These are phyloP conservation scores for Meiosimyza platycephala DNA, from an alignment of 2,888 invertebrate species.

Conservation along the genomic window DNA sequence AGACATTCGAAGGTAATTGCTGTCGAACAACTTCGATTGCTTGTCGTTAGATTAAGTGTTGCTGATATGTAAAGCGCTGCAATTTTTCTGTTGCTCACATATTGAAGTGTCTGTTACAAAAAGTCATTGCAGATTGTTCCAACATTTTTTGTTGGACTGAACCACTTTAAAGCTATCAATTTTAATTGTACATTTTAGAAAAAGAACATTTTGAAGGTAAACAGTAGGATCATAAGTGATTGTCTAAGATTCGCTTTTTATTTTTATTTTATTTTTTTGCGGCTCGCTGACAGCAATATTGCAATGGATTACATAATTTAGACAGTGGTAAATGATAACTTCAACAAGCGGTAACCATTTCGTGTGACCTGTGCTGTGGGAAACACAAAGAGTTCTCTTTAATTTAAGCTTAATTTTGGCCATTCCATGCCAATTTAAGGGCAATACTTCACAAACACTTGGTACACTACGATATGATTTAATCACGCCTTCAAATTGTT, in stretches of 20 bases:
- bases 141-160: neutral
- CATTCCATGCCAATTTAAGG: neutral
- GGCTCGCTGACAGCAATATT: neutral
- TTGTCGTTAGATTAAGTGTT: neutral
- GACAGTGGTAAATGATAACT: conserved; percentile 11
- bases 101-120: neutral
- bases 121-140: neutral
- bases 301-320: conserved; percentile 11
- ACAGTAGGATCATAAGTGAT: too few species aligned
- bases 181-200: conserved; percentile 25
- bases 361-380: conserved; percentile 18
- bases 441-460: neutral
- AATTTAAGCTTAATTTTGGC: neutral
- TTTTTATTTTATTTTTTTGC: too few species aligned
- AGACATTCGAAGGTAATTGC: conserved; percentile 27
- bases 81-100: conserved; percentile 22
- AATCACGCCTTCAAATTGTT: conserved; percentile 33
- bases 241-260: too few species aligned
- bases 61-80: conserved; percentile 27
- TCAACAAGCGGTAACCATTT: neutral
- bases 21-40: neutral
- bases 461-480: neutral
- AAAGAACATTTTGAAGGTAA: too few species aligned
- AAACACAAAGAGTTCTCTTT: conserved; percentile 7
- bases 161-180: conserved; percentile 10